These are phyloP conservation scores for Parauchenoglanis punctatus DNA, from an alignment of 2,797 vertebrate species.

Conservation along the genomic window DNA sequence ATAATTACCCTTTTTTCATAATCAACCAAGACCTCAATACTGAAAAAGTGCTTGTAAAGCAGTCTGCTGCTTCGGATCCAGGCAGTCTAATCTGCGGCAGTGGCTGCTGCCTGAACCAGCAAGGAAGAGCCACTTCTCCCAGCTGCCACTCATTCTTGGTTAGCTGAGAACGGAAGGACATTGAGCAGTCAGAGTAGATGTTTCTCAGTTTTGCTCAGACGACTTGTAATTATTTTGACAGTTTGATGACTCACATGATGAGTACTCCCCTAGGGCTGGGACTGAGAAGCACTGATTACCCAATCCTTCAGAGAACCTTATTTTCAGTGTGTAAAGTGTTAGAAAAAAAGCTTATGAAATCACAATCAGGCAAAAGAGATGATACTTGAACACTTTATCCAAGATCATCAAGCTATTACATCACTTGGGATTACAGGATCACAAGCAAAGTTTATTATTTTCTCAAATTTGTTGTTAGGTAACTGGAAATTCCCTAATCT, in stretches of 20 bases:
- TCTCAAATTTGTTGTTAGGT: not conserved
- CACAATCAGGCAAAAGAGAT: not conserved
- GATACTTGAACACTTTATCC: not conserved
- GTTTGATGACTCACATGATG: not conserved
- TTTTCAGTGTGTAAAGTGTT: not conserved
- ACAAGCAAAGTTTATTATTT: not conserved
- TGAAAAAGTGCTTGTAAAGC: constrained; percentile 19
- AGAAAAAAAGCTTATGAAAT: not conserved
- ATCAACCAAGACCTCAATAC: constrained; percentile 7
- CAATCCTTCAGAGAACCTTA: not conserved
- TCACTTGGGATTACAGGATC: not conserved
- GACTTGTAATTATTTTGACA: not conserved
- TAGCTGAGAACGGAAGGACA: not conserved
- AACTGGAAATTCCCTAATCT: constrained; percentile 4
- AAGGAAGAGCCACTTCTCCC: not conserved
- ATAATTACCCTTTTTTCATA: constrained; percentile 36
- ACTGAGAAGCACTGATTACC: not conserved
- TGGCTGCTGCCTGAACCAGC: not conserved
- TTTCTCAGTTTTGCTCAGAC: not conserved
- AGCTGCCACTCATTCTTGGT: constrained; percentile 5
- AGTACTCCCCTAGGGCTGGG: not conserved
- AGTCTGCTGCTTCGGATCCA: not conserved
- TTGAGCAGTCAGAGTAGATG: constrained; percentile 3
- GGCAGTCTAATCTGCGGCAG: not conserved
- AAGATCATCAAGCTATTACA: not conserved